Base-by-base conservation (phyloP, 1,140 invertebrate genomes). In the Cherax quadricarinatus region DNA sequence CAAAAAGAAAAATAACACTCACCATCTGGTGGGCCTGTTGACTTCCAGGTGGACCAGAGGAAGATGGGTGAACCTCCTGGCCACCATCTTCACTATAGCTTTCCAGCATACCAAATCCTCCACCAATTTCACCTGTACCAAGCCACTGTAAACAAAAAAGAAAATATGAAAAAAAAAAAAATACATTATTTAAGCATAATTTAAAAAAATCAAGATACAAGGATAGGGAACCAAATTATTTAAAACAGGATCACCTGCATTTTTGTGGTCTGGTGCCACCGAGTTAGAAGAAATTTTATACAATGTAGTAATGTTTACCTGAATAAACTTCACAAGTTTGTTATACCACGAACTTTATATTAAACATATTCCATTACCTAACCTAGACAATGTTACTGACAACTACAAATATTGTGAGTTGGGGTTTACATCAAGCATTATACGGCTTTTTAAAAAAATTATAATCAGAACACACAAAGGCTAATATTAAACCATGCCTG, bases 1-100 rank as follows among this genome's bases (percentile, higher is more conserved):
- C 9, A 14, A 62, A 4, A 62, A 60, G 60, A n/a, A 30, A 60
- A 60, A 51, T 53, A 88, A 88, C 86, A 88, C 86, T 88, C 86
- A 88, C 86, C 86, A 88, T 88, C 86, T 88, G 86, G 57, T 88
- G 86, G 49, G 86, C n/a, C 78, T 88, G 86, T 70, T 88, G 86
- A n/a, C 53, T 79, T 24, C 86, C 78, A 41, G 57, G 84, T 62
- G 70, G 83, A 66, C 83, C 83, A 24, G 82, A n/a, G 18, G 85
- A 87, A 9, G 86, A 30, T 41, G 48, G 73, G 86, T 88, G 86
- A 24, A 81, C 86, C 75, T 88, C 86, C 53, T 88, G 86, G n/a
- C 75, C 30, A 14, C 86, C 86, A 21, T 88, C 86, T 60, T 88
- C 86, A 81, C 78, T 81, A 53, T 88, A 88, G 3, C 86, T 78